phyloP scores from a whole-genome alignment of 30 jellyfish, hydroid and myxozoan genomes.

The Pseudorhiza aurosa region DNA sequence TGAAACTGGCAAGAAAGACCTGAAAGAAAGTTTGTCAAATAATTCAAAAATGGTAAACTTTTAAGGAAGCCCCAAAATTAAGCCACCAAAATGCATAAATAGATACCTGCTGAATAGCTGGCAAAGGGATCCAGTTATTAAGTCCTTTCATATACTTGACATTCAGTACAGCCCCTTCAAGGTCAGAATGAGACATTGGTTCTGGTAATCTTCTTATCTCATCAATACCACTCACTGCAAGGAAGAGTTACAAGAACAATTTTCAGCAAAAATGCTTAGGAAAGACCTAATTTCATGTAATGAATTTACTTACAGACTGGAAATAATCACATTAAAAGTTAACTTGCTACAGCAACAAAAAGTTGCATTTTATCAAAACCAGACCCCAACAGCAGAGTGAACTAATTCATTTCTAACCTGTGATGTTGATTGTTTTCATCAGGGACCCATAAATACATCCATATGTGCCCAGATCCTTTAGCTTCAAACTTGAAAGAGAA shows the following conservation, averaged over 20 bases:
- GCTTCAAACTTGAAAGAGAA: conserved; percentile 29
- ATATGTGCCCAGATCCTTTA: conserved; percentile 67
- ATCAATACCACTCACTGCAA: conserved; percentile 37
- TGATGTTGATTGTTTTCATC: conserved; percentile 41
- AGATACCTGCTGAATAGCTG: conserved; percentile 15
- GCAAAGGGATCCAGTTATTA: conserved; percentile 29
- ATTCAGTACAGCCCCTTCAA: conserved; percentile 65
- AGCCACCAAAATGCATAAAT: too few relatives aligned
- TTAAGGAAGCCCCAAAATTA: too few relatives aligned
- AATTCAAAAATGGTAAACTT: too few relatives aligned
- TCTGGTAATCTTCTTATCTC: conserved; percentile 45
- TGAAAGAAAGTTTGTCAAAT: too few relatives aligned
- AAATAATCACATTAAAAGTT: too few relatives aligned
- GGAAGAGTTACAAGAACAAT: too few relatives aligned
- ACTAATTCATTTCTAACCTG: conserved; percentile 36
- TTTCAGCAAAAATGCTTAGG: too few relatives aligned
- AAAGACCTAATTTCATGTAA: too few relatives aligned
- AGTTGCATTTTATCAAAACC: too few relatives aligned
- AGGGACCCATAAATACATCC: conserved; percentile 47
- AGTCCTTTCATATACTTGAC: conserved; percentile 36
- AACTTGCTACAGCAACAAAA: too few relatives aligned
- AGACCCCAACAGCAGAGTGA: not conserved
- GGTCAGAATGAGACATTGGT: conserved; percentile 43
- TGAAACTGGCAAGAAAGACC: too few relatives aligned
- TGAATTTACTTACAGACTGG: too few relatives aligned